Evolutionary conservation across 2,888 invertebrate species (phyloP), one percentile per base, ranked within the genome.

Genomic region (Tipula lateralis): DNA sequence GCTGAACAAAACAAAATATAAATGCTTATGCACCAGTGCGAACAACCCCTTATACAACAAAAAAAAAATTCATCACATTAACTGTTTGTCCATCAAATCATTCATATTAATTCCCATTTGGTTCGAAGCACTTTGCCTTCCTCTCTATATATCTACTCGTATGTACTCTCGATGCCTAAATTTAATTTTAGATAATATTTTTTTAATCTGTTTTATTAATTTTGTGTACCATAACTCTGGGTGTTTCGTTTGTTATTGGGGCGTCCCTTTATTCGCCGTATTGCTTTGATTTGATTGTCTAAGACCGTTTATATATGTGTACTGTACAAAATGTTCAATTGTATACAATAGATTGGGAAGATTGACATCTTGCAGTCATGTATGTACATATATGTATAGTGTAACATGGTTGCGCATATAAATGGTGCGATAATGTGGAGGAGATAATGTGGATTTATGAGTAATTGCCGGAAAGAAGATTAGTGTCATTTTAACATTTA

Each of bases 31-130:
- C 66, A 66, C 66, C 66, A 66, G 66, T 44, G 44, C 16, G n/a
- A 44, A 16, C 44, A 66, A 66, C 66, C 66, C 66, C 66, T 66
- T 66, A 66, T 50, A 50, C 12, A 50, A 50, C 7, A 50, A 6
- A 50, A 16, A 7, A 66, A 50, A 66, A 66, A 66, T 66, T 66
- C 66, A 66, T 66, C 66, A 66, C 66, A 66, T 66, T 66, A 66
- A 66, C 66, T 66, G 66, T 66, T 66, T 66, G 66, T 66, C 66
- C 66, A 66, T 66, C 66, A 66, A 66, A 66, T 66, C 66, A 24
- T 66, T 66, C 66, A 66, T 4, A 24, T 24, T 66, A 66, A 66
- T 66, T 66, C 66, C 66, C 66, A 66, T 66, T 66, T 66, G 66
- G 66, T 66, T 66, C 66, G 66, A 66, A 66, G 66, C 66, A 66